Base-by-base conservation (phyloP, 2,113 vertebrate genomes). In the Sitta europaea region DNA sequence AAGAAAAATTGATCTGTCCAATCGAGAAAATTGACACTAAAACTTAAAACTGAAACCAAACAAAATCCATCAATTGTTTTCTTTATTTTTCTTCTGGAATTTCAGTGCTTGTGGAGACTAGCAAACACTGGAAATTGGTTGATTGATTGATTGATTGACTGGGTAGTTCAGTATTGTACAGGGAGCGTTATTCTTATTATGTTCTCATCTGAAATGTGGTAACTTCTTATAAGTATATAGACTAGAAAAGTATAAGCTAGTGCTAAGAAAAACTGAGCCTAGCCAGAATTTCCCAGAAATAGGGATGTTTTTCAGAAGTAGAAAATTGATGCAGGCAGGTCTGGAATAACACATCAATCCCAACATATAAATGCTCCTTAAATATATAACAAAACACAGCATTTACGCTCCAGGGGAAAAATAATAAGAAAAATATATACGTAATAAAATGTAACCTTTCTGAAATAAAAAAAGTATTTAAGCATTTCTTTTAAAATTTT, bases 1-100 rank as follows among this genome's bases (percentile, higher is more conserved):
- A 73, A 80, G 67, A 90, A 94, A 92, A 93, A 95, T 50, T 78
- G 58, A 83, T 93, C 67, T 88, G 71, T 82, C 63, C 54, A 95
- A 42, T 31, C 62, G 5, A 86, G 82, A 92, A 92, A 95, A 92
- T 76, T 82, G 88, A 79, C 82, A 92, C 54, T 72, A 78, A 93
- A 90, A 90, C 88, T 84, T 80, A 72, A 87, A 96, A 84, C 61
- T 87, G 81, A 94, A 84, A 42, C 24, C 35, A 84, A 94, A 86
- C 66, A 88, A 88, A 95, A 92, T 76, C 67, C 67, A 86, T 86
- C 70, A 40, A 9, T 14, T 63, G 71, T 81, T 75, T 94, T 87
- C 28, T 65, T 89, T 84, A 54, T 81, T 91, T 91, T 91, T 75
- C 57, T 21, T 79, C 57, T 65, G 58, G 57, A 96, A 62, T 87